These are phyloP conservation scores for Anoplopoma fimbria DNA, from an alignment of 2,113 vertebrate species.

Conservation along the genomic window DNA sequence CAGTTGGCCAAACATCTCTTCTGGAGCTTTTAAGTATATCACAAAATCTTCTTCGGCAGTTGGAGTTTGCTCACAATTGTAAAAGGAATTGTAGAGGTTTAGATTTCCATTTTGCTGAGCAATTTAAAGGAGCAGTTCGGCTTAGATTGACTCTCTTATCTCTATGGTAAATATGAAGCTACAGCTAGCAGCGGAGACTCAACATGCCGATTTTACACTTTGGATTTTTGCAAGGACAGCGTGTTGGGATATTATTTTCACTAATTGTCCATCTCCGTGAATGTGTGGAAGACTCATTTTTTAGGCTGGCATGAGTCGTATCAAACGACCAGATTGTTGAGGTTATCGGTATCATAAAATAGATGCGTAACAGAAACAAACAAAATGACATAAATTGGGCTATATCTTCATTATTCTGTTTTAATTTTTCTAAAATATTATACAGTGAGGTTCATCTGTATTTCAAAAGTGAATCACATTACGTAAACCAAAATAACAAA, in stretches of 20 bases:
- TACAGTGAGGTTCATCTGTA: background rate
- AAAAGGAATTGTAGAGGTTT: background rate
- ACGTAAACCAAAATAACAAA: background rate
- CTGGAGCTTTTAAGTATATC: background rate
- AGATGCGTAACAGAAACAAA: background rate
- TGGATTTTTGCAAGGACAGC: too few relatives aligned
- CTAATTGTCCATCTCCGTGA: background rate
- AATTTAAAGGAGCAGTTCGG: background rate
- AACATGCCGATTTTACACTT: too few relatives aligned
- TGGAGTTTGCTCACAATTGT: background rate
- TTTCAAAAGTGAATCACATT: background rate
- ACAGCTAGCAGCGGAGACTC: too few relatives aligned
- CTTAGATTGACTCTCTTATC: background rate
- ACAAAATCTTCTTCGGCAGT: background rate
- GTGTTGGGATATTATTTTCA: background rate
- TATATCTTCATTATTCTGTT: background rate
- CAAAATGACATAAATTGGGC: background rate
- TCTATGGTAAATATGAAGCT: too few relatives aligned
- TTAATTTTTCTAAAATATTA: background rate
- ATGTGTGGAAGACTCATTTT: background rate
- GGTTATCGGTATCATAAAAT: background rate
- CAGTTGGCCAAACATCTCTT: background rate
- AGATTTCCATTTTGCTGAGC: background rate
- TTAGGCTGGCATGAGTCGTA: background rate
- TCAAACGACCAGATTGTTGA: background rate